Percentiles rank a stretch among this genome's conserved stretches.
Evolutionary conservation across 2,113 vertebrate species (phyloP).

Genomic region (Tachuris rubrigastra): DNA sequence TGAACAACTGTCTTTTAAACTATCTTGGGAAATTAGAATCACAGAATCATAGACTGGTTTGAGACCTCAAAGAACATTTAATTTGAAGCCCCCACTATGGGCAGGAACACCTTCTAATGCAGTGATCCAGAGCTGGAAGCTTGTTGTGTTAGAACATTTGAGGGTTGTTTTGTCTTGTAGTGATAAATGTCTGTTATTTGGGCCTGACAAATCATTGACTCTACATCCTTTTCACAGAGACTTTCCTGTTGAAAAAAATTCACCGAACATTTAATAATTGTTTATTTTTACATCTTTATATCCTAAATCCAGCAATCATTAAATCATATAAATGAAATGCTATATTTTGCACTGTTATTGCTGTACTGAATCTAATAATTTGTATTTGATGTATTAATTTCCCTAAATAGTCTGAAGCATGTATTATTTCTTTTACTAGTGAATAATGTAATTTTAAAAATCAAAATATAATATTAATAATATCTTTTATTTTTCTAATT

Average conservation of each 20-base stretch:
- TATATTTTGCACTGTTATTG: neutral
- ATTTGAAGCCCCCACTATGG: neutral
- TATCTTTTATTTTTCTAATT: neutral
- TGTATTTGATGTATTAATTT: neutral
- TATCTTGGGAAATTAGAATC: neutral
- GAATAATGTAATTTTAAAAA: neutral
- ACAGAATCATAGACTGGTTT: neutral
- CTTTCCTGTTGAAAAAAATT: neutral
- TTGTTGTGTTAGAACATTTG: neutral
- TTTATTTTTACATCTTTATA: neutral
- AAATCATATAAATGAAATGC: neutral
- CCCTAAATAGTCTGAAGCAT: neutral
- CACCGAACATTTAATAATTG: neutral
- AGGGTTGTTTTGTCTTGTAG: neutral
- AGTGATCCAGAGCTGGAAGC: neutral
- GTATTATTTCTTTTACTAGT: neutral
- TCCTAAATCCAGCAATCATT: neutral
- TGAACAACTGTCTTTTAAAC: neutral
- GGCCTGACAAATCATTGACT: neutral
- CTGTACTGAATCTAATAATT: neutral
- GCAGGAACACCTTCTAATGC: neutral
- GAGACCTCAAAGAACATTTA: neutral
- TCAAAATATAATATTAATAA: neutral
- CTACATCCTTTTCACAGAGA: neutral
- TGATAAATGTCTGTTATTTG: neutral